A percentile compares a stretch with the other conserved stretches of the same genome.
phyloP scores from a whole-genome alignment of 2,113 vertebrate genomes.

The Psilopogon haemacephalus region DNA sequence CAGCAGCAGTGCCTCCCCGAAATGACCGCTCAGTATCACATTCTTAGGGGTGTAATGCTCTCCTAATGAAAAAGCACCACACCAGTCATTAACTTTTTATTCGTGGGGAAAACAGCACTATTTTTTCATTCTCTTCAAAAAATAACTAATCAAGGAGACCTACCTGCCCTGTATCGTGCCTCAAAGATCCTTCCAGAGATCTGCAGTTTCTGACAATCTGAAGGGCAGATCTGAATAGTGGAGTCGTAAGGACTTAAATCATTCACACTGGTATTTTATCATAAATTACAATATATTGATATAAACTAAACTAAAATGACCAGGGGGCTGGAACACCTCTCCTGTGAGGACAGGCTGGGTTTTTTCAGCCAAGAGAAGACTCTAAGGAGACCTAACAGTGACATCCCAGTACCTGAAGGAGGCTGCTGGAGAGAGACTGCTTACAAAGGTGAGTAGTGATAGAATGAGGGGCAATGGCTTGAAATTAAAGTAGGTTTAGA shows the following conservation, averaged over 20 bases:
- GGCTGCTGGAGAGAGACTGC: too few species aligned
- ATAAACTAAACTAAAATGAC: neutral
- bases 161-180: neutral
- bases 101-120: neutral
- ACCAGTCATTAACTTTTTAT: neutral
- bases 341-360: too few species aligned
- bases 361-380: too few species aligned
- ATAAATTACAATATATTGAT: neutral
- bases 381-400: too few species aligned
- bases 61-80: neutral
- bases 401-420: too few species aligned
- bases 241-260: neutral
- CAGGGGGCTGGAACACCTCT: too few species aligned
- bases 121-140: neutral
- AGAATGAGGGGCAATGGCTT: too few species aligned
- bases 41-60: neutral
- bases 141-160: neutral
- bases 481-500: too few species aligned
- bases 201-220: neutral
- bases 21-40: neutral
- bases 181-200: neutral
- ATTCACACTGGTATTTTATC: neutral
- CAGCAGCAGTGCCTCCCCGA: neutral
- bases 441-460: too few species aligned
- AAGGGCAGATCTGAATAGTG: fast-evolving